These are phyloP conservation scores for Apodemia duryi DNA, from an alignment of 2,888 invertebrate genomes.

Conservation along the genomic window DNA sequence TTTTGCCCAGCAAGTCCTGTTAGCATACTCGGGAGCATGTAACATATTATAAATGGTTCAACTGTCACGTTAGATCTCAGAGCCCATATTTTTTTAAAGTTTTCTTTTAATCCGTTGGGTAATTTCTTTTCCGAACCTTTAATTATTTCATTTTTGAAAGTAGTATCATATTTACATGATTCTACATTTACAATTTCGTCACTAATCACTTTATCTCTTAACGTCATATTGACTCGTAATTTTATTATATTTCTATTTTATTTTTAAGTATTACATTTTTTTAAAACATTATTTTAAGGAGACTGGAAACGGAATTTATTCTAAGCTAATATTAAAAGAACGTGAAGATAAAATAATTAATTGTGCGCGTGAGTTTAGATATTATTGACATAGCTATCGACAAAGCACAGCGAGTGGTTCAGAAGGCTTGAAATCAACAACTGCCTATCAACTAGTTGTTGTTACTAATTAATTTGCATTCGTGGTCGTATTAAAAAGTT, in stretches of 20 bases:
- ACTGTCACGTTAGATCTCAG: conserved; percentile 77
- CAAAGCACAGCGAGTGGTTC: conserved; percentile 47
- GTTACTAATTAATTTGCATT: conserved; percentile 69
- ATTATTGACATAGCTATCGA: conserved; percentile 34
- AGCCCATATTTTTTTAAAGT: conserved; percentile 61
- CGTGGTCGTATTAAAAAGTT: conserved; percentile 47
- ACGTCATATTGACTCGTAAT: conserved; percentile 59
- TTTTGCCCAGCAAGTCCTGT: conserved; percentile 81
- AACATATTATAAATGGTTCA: conserved; percentile 83
- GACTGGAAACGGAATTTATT: neutral
- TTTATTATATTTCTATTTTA: conserved; percentile 58
- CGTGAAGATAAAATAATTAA: conserved; percentile 26
- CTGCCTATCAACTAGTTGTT: conserved; percentile 65
- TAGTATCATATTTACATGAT: conserved; percentile 59
- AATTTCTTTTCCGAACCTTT: conserved; percentile 53
- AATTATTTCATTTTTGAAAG: conserved; percentile 48
- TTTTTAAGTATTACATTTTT: conserved; percentile 34
- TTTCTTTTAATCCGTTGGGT: conserved; percentile 57
- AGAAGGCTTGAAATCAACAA: conserved; percentile 49
- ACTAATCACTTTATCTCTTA: conserved; percentile 70
- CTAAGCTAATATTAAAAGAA: neutral
- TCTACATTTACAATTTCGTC: conserved; percentile 58
- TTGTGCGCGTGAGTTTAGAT: conserved; percentile 44
- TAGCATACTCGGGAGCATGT: conserved; percentile 82
- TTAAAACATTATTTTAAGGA: no score